A percentile compares a stretch with the other conserved stretches of the same genome.
Conservation (phyloP, 2,888 invertebrate species). For the Fabriciana adippe region DNA sequence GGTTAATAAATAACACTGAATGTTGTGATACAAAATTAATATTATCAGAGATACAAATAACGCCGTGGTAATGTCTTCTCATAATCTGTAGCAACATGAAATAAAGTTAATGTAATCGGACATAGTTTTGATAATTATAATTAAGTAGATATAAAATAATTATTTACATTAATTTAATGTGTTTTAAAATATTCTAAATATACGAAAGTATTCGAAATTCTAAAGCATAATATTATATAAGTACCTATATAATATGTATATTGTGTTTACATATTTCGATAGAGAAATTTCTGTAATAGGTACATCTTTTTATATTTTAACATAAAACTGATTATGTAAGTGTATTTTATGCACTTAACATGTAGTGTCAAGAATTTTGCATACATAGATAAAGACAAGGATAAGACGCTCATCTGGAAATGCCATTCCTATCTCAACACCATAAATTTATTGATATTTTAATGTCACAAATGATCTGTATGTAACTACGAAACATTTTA, state of each 20-base stretch:
- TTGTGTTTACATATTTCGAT: no score
- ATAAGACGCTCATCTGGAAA: conserved; percentile 61
- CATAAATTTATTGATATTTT: conserved; percentile 81
- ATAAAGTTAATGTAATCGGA: conserved; percentile 11
- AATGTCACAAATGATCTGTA: conserved; percentile 81
- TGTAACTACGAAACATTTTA: conserved; percentile 63
- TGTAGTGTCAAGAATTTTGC: conserved; percentile 54
- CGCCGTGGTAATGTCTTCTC: conserved; percentile 27
- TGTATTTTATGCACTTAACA: conserved; percentile 43
- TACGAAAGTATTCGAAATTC: no score
- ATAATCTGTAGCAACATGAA: conserved; percentile 24
- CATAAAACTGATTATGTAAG: conserved; percentile 37
- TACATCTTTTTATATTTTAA: conserved; percentile 24
- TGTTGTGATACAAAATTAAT: conserved; percentile 39
- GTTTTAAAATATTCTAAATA: no score
- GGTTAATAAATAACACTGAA: conserved; percentile 44
- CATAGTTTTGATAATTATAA: not conserved
- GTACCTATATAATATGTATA: no score
- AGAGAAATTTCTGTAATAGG: no score
- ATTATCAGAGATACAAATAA: conserved; percentile 36
- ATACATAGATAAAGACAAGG: conserved; percentile 53
- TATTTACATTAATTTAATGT: no score
- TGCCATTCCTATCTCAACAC: conserved; percentile 69
- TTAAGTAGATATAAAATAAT: not conserved
- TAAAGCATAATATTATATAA: no score